Base-by-base conservation (phyloP, 2,888 invertebrate genomes). In the Hydrotaea diabolus region DNA sequence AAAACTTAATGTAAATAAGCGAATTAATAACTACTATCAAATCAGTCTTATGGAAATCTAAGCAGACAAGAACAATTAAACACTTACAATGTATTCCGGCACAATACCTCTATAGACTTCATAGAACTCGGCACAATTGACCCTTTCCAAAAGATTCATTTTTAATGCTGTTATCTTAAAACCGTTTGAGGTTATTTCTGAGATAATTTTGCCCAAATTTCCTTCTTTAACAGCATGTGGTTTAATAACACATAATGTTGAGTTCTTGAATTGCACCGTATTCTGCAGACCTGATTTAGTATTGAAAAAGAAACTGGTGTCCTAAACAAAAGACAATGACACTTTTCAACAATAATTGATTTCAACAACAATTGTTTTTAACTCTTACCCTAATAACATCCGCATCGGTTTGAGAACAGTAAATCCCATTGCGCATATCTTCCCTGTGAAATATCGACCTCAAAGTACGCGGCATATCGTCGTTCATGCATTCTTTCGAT, bases 91-190 rank as follows among this genome's bases (percentile, higher is more conserved):
- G 90, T 95, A 96, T 88, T 97, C 97, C 0, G 95, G 94, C 49
- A 97, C 94, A 74, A 97, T 96, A 0, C 97, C 98, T 91, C 97
- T 97, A 92, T 98, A 98, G 3, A 98, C 96, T 93, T 98, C 98
- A 89, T 96, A 95, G 93, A 98, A 98, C 91, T 98, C 98, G 88
- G 97, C 96, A 5, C 97, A 97, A 91, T 97, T 96, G 0, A 95
- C 94, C 85, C 95, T 95, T 88, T 96, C 96, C 88, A 98, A 93
- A 83, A 95, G 93, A 87, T 96, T 94, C 94, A 97, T 95, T 91
- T 96, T 95, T 84, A 98, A 93, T 0, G 96, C 97, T 0, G 96
- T 95, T 59, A 98, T 94, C 64, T 94, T 93, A 89, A 96, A 98
- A 0, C 96, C 95, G 77, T 95, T 94, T n/a, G 95, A 95, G 82